Conservation (phyloP, 2,797 vertebrate species). For the Ataeniobius toweri region DNA sequence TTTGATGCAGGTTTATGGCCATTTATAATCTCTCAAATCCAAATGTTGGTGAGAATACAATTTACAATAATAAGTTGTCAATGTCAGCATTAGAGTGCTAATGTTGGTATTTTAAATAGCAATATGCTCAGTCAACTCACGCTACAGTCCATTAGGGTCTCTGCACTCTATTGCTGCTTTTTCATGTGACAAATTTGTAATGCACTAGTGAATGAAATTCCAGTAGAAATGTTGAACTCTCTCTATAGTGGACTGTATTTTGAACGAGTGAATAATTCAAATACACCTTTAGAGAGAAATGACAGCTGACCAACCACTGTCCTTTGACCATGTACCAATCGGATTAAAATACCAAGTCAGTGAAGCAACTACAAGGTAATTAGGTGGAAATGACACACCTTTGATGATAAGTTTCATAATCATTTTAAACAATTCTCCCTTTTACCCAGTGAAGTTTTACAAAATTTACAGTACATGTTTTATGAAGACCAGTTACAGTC, state of each 20-base stretch:
- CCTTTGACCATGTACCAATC: constrained; percentile 57
- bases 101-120: not conserved
- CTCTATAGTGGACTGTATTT: not conserved
- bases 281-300: constrained; percentile 37
- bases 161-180: not conserved
- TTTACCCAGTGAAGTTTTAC: constrained; percentile 67
- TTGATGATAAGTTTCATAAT: constrained; percentile 66
- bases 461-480: constrained; percentile 77
- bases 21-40: not conserved
- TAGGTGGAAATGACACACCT: constrained; percentile 57
- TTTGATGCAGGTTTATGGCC: not conserved
- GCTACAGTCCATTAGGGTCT: not conserved
- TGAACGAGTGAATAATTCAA: constrained; percentile 1
- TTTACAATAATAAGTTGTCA: not conserved
- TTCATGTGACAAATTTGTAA: not conserved
- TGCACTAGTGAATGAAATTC: not conserved
- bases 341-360: constrained; percentile 55
- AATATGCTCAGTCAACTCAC: not conserved
- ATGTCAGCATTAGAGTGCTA: not conserved
- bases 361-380: constrained; percentile 74
- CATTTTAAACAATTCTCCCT: constrained; percentile 55
- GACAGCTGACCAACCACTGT: constrained; percentile 51
- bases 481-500: constrained; percentile 70
- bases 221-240: not conserved
- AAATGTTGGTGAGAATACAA: not conserved